These are phyloP conservation scores for Steatornis caripensis DNA, from an alignment of 2,113 vertebrate genomes.

Conservation along the genomic window DNA sequence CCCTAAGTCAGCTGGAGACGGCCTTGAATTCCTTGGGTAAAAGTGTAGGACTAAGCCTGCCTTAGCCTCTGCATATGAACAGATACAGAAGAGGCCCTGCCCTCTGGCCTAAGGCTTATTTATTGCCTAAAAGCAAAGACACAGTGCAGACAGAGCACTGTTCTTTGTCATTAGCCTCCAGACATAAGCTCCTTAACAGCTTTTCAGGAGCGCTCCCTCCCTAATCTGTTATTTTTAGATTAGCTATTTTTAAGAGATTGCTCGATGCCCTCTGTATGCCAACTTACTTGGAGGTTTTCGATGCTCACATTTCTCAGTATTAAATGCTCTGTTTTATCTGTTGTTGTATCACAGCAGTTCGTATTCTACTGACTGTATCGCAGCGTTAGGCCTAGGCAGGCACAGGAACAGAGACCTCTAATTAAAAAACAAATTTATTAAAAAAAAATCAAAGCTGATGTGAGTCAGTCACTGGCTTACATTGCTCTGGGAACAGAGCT, in stretches of 20 bases:
- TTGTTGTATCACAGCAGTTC: background rate
- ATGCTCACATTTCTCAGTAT: background rate
- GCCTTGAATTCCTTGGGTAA: background rate
- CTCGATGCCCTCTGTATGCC: background rate
- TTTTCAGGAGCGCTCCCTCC: background rate
- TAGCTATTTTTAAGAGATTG: conserved; percentile 29
- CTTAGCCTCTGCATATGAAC: background rate
- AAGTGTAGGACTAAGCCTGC: background rate
- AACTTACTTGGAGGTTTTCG: background rate
- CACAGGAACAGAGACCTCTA: background rate
- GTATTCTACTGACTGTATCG: background rate
- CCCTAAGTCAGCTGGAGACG: background rate
- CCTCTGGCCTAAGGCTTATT: background rate
- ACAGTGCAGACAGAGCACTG: background rate
- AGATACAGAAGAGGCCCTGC: background rate
- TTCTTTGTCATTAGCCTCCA: background rate
- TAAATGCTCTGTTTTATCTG: background rate
- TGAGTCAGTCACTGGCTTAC: background rate
- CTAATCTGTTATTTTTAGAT: conserved; percentile 39
- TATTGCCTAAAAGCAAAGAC: background rate
- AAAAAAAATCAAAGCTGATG: background rate
- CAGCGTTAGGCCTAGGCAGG: background rate
- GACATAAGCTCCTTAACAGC: conserved; percentile 9
- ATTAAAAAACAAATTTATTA: background rate
- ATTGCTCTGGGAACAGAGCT: background rate